Percentiles rank a stretch among this genome's conserved stretches.
phyloP scores from a whole-genome alignment of 2,888 invertebrate genomes.

The Quadroppia sp. region DNA sequence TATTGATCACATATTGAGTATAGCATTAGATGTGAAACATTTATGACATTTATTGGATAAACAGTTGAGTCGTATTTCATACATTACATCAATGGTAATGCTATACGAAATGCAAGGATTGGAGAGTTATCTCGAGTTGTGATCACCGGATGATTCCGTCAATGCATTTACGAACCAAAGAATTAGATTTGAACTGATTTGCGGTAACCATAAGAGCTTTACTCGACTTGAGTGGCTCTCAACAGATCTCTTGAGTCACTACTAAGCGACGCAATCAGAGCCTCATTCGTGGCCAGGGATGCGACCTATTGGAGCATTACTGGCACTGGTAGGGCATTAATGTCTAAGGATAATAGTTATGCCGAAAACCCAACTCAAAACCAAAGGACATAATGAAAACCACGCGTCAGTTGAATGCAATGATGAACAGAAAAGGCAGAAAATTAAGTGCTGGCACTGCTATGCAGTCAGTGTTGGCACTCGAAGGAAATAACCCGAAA shows the following conservation, averaged over 20 bases:
- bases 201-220: conserved; percentile 35
- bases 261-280: conserved; percentile 21
- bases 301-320: conserved; percentile 12
- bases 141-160: conserved; percentile 12
- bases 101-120: background rate
- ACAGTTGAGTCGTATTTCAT: conserved; percentile 4
- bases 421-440: conserved; percentile 28
- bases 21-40: conserved; percentile 22
- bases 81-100: background rate
- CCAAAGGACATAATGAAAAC: conserved; percentile 1
- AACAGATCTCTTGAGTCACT: conserved; percentile 6
- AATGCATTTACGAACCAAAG: conserved; percentile 24
- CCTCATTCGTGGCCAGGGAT: conserved; percentile 3
- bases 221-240: conserved; percentile 7
- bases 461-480: conserved; percentile 5
- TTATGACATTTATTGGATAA: conserved; percentile 36
- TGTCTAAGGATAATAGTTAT: background rate
- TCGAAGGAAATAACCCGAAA: conserved; percentile 25
- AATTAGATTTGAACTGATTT: conserved; percentile 35
- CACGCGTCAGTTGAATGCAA: conserved; percentile 12
- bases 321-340: conserved; percentile 7
- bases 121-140: conserved; percentile 3
- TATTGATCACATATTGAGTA: conserved; percentile 21
- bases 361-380: background rate
- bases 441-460: conserved; percentile 24